These are phyloP conservation scores for Drosophila dives DNA, from an alignment of 2,888 invertebrate species.

Conservation along the genomic window DNA sequence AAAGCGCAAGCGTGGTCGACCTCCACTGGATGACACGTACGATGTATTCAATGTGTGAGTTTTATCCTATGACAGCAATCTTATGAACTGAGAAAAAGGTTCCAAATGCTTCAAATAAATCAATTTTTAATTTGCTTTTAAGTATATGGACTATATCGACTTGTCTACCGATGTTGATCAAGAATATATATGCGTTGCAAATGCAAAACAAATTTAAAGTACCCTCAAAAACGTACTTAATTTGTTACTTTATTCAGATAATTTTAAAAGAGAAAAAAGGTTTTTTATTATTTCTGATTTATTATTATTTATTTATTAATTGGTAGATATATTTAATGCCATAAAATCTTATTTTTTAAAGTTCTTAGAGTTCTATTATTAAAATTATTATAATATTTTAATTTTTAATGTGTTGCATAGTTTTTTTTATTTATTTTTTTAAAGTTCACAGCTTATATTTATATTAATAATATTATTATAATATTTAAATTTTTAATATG, in stretches of 20 bases:
- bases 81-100: not conserved
- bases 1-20: slow-evolving; percentile 88
- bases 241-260: not conserved
- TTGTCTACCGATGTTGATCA: too few species aligned
- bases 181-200: too few species aligned
- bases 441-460: too few species aligned
- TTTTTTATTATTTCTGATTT: not conserved
- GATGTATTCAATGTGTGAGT: slow-evolving; percentile 84
- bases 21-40: slow-evolving; percentile 87
- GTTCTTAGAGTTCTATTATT: not conserved
- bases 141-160: not conserved
- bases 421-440: not conserved
- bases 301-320: not conserved
- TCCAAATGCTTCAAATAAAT: not conserved
- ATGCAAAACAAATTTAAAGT: too few species aligned
- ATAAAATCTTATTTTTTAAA: not conserved
- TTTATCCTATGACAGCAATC: too few species aligned
- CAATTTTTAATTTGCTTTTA: not conserved
- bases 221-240: too few species aligned
- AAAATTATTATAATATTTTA: not conserved
- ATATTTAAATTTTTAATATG: too few species aligned
- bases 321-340: not conserved
- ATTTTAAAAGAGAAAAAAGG: not conserved
- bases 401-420: not conserved
- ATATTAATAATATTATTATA: too few species aligned